Percentiles rank a stretch among this genome's conserved stretches.
phyloP scores from a whole-genome alignment of 2,888 invertebrate species.

The Caradrina clavipalpis region DNA sequence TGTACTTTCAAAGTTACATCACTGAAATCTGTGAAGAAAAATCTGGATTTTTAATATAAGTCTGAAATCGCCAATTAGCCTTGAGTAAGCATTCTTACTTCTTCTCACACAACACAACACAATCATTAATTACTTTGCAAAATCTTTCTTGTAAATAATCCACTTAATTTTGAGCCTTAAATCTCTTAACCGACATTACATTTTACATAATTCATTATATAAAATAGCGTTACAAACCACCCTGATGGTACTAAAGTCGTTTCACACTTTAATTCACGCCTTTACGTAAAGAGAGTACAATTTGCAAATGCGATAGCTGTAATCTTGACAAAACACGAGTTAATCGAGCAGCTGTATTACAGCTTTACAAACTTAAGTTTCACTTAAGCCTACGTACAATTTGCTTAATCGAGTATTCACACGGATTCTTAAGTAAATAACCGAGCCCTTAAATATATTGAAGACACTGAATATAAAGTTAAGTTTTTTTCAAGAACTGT shows the following conservation, averaged over 20 bases:
- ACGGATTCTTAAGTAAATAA: neutral
- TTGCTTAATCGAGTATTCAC: neutral
- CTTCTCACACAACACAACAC: no score
- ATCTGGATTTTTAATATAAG: neutral
- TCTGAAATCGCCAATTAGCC: neutral
- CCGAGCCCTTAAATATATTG: neutral
- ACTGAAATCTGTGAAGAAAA: no score
- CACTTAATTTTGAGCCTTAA: neutral
- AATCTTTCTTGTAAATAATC: neutral
- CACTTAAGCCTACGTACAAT: neutral
- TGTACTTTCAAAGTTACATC: no score
- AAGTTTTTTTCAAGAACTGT: neutral
- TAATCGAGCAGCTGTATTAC: constrained; percentile 1
- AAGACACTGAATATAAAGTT: neutral
- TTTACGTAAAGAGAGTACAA: constrained; percentile 11
- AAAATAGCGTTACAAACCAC: constrained; percentile 5
- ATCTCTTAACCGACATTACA: neutral
- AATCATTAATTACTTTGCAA: neutral
- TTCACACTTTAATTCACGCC: constrained; percentile 13
- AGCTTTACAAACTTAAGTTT: constrained; percentile 6
- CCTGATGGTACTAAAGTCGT: neutral
- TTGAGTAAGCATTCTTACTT: no score
- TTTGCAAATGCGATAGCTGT: constrained; percentile 19
- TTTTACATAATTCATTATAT: neutral
- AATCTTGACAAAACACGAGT: constrained; percentile 25